phyloP scores from a whole-genome alignment of 2,113 vertebrate genomes.

The Alaudala cheleensis region DNA sequence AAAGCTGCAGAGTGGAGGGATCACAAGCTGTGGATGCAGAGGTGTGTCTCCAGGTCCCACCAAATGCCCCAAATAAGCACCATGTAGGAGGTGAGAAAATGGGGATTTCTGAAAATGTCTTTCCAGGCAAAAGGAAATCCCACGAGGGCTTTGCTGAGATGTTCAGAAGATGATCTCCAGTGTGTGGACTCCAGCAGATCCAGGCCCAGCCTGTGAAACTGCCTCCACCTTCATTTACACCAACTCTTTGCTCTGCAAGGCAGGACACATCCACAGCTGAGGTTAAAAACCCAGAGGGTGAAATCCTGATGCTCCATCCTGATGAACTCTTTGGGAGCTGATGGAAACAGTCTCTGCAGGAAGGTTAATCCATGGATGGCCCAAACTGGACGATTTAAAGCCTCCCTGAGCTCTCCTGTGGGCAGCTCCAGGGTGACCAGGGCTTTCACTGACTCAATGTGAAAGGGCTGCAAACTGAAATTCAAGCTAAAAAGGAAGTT shows the following conservation, averaged over 20 bases:
- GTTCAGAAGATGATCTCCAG: not conserved
- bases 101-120: not conserved
- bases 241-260: not conserved
- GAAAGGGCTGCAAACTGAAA: not conserved
- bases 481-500: not conserved
- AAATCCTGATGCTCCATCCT: not conserved
- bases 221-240: not conserved
- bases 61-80: not conserved
- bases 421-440: fast-evolving
- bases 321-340: not conserved
- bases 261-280: not conserved
- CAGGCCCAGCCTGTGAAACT: not conserved
- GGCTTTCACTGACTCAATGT: not conserved
- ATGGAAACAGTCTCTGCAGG: not conserved
- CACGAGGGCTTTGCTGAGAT: not conserved
- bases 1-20: not conserved
- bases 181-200: not conserved
- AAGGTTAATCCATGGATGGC: not conserved
- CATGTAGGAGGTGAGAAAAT: fast-evolving
- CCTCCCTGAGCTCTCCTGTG: not conserved
- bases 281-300: not conserved
- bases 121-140: not conserved
- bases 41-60: not conserved
- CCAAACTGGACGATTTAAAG: not conserved
- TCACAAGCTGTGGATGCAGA: not conserved